Evolutionary conservation across 1,140 invertebrate genomes (phyloP), one percentile per base, ranked within the genome.

Genomic region (Anastatus disparis): DNA sequence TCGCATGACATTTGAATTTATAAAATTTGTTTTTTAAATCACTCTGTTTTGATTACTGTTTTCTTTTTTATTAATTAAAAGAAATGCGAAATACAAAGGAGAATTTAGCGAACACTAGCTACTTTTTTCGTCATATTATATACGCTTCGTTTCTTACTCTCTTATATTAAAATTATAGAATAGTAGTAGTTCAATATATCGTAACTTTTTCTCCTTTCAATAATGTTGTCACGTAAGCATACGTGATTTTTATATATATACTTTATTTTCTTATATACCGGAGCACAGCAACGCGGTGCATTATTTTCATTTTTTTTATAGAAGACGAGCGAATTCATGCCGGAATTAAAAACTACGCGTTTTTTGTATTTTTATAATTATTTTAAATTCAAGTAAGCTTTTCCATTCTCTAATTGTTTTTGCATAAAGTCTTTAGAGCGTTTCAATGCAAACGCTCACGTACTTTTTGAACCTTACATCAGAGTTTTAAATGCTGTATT

Each of bases 131-230:
- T 63, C 40, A 53, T 20, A 62, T 52, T 50, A 56, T 48, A 64
- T 35, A 52, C 17, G 17, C 42, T 73, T 74, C 27, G 27, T 55
- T 62, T 71, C 58, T 59, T 46, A 27, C 20, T 74, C 48, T 53
- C 26, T 70, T 72, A 65, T 63, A 72, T 56, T 55, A 72, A 72
- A 72, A 69, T 71, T 66, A 63, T 75, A 67, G 46, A 71, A 72
- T 66, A 59, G 59, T 71, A 73, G 61, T 72, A 70, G 10, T 64
- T 71, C 58, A 61, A 52, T 64, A 44, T 35, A 66, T 58, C 55
- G 59, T 65, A 66, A 69, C 64, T 65, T 62, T 73, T 66, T 58
- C 31, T 56, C 17, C 17, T 53, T 61, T 56, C 7, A 46, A 26
- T 55, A 63, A 70, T 40, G 26, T 6, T 62, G 12, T 48, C 61